Evolutionary conservation across 64 coral and sea anemone species (phyloP), one percentile per base, ranked within the genome.

Genomic region (Porites lutea): DNA sequence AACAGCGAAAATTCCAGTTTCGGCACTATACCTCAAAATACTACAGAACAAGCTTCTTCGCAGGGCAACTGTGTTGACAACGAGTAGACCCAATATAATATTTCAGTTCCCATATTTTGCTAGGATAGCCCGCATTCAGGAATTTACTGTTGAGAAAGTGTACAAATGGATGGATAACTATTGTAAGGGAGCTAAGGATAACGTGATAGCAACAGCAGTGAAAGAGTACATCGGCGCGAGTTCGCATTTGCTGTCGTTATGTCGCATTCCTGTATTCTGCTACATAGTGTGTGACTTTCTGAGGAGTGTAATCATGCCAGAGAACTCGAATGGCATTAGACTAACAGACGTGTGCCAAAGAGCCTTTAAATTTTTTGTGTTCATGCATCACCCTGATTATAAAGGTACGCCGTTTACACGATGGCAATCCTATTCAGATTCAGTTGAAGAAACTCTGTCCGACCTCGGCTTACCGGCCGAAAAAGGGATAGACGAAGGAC

Each of bases 261-360:
- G 92, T 59, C 89, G 77, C 59, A 94, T 94, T 89, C 92, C 92
- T 58, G 87, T 90, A 5, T 83, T 83, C 65, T 94, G 93, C 51
- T 69, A 75, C 27, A 95, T 90, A 45, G 75, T 95, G 37, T 90
- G 88, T 90, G 90, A 82, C 77, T 59, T 86, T 78, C 85, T 95
- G 11, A 64, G 12, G 61, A 83, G 82, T 12, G 59, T 60, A 37
- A 74, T 67, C 3, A 49, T 79, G 14, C 27, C 4, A 49, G 18
- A 19, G 2, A 61, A 16, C 67, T 78, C 66, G 70, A 57, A 77
- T 27, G 74, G 59, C 70, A 47, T 75, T 47, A 59, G 79, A 13
- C 93, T 86, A 7, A 94, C 92, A 61, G 78, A 84, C 13, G 70
- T 94, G 9, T 94, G 84, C 21, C 52, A 89, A 68, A 58, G 71